These are phyloP conservation scores for Entosphenus tridentatus DNA, from an alignment of 2,113 vertebrate species.

Conservation along the genomic window DNA sequence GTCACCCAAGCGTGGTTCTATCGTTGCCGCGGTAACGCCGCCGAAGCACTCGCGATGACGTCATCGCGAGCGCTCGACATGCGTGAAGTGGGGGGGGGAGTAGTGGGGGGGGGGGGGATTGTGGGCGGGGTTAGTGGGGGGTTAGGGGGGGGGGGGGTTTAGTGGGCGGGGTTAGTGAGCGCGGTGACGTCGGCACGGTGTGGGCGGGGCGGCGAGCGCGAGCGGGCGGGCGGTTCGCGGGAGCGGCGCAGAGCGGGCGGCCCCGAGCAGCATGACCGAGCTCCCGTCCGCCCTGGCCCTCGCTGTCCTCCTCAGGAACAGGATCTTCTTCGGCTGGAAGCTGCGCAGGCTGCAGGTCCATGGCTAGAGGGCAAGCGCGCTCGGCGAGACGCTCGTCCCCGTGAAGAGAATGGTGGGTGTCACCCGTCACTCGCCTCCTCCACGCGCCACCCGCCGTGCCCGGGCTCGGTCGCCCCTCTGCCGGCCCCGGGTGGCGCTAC, in stretches of 20 bases:
- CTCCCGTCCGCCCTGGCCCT: background rate
- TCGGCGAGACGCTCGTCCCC: background rate
- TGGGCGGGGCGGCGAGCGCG: background rate
- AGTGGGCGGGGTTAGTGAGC: background rate
- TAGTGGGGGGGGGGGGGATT: no score
- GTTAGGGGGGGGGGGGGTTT: background rate
- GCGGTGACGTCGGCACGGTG: background rate
- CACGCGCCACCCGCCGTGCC: no score
- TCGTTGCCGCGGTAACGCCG: no score
- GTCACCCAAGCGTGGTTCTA: no score
- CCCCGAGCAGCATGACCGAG: background rate
- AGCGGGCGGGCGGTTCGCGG: no score
- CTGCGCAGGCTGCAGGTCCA: background rate
- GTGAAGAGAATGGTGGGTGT: background rate
- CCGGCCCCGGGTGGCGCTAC: no score
- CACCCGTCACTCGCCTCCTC: no score
- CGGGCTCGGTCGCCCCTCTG: no score
- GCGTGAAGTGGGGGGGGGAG: background rate
- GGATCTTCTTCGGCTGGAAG: slow-evolving; percentile 1
- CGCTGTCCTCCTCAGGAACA: background rate
- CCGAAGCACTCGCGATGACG: no score
- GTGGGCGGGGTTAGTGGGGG: background rate
- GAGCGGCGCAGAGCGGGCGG: background rate
- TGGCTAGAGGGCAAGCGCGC: background rate
- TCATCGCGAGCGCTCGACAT: background rate